Base-by-base conservation (phyloP, 2,113 vertebrate genomes). In the Callipepla squamata region DNA sequence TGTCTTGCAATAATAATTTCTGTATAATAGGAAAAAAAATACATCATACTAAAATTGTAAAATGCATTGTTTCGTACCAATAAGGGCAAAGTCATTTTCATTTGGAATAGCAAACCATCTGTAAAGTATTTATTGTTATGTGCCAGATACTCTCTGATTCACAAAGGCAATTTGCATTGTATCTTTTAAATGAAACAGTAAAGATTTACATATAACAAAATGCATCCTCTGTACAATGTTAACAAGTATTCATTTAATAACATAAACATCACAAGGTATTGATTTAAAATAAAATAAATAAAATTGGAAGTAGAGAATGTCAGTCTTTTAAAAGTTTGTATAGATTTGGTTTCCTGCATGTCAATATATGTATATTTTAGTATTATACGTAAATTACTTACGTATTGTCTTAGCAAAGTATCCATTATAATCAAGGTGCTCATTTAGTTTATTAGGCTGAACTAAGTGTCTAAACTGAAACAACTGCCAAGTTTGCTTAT, bases 181-280 rank as follows among this genome's bases (percentile, higher is more conserved):
- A 9, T 83, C 53, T 77, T 93, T 76, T 21, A 63, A 81, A 45
- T 61, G 32, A n/a, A 63, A 28, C 8, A 38, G 36, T 36, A 93
- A 90, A 85, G 34, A 44, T 86, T 90, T 88, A 38, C 45, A 42
- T 93, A 79, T 76, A 61, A 89, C 82, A 38, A 89, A 87, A 75
- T 45, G 32, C 19, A 48, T 12, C 1, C 19, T 61, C 18, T 79
- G 93, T 82, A 32, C 14, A 61, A 3, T 62, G 32, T 51, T 90
- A 81, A 40, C 16, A 86, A 92, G 78, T 72, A 74, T 19, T 90
- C 77, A 22, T 36, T 53, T 80, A 78, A 62, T 75, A 85, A 42
- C 50, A 59, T 32, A 72, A 25, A 13, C 15, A 28, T 44, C 5
- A 7, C 19, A 40, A 69, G 32, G 14, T 80, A 38, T 7, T 13